Conservation (phyloP, 2,113 vertebrate species). For the Globicephala melas region DNA sequence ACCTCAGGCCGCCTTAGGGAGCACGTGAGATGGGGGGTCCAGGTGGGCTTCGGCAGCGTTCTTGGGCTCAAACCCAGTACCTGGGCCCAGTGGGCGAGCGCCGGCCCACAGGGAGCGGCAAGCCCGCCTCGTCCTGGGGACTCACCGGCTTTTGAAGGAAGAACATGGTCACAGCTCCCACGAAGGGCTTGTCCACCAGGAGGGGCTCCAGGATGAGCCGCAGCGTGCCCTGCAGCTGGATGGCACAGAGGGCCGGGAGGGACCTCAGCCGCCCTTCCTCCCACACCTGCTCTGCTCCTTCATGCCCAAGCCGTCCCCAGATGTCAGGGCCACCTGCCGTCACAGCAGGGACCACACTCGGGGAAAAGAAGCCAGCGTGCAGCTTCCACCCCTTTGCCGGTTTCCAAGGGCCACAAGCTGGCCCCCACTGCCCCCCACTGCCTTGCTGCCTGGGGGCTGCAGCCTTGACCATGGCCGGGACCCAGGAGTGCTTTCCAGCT, state of each 20-base stretch:
- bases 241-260: not conserved
- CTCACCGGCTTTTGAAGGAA: slow-evolving; percentile 95
- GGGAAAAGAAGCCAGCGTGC: not conserved
- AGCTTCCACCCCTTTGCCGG: not conserved
- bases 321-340: not conserved
- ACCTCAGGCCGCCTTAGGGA: not conserved
- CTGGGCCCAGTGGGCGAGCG: accelerated
- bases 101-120: not conserved
- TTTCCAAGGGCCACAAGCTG: not conserved
- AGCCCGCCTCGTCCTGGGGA: not conserved
- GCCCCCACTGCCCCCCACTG: not conserved
- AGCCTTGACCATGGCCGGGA: not conserved
- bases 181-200: slow-evolving; percentile 88
- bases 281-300: not conserved
- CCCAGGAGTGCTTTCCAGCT: not conserved
- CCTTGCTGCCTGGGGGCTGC: not conserved
- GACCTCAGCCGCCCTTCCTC: not conserved
- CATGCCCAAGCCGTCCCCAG: not conserved
- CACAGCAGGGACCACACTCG: not conserved
- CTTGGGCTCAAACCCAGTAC: not conserved
- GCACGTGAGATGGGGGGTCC: not conserved
- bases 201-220: slow-evolving; percentile 94
- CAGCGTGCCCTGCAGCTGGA: slow-evolving; percentile 91
- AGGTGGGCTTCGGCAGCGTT: not conserved
- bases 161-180: slow-evolving; percentile 95